A percentile compares a stretch with the other conserved stretches of the same genome.
These are phyloP conservation scores for Nemopilema nomurai DNA, from an alignment of 30 jellyfish, hydroid and myxozoan species.

Conservation along the genomic window DNA sequence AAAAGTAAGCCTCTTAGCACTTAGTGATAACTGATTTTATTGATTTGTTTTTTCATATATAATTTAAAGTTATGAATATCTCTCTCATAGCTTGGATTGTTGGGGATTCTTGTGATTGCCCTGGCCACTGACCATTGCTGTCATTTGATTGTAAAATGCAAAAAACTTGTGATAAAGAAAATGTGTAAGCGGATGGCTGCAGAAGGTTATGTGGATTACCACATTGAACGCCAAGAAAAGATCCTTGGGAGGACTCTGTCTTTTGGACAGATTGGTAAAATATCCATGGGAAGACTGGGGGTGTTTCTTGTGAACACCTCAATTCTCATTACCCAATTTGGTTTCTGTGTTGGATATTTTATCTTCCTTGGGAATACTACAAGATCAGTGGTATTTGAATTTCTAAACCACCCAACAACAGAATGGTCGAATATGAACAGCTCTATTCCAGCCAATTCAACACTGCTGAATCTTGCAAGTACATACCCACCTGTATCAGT, in stretches of 20 bases:
- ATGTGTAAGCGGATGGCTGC: slow-evolving; percentile 64
- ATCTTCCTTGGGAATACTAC: slow-evolving; percentile 90
- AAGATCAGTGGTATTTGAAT: slow-evolving; percentile 77
- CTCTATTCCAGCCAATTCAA: slow-evolving; percentile 24
- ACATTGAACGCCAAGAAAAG: slow-evolving; percentile 44
- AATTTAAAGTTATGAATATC: not conserved
- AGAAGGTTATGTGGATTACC: slow-evolving; percentile 45
- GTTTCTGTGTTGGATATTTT: slow-evolving; percentile 91
- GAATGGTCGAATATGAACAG: slow-evolving; percentile 22
- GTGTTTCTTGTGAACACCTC: slow-evolving; percentile 84
- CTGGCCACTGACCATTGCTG: slow-evolving; percentile 97
- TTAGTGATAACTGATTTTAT: no score
- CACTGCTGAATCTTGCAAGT: not conserved
- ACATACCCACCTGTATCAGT: not conserved
- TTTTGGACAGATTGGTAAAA: slow-evolving; percentile 86
- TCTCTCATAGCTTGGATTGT: slow-evolving; percentile 72
- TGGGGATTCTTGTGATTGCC: slow-evolving; percentile 84
- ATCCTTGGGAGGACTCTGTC: slow-evolving; percentile 81
- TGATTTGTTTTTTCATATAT: not conserved
- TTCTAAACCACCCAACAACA: slow-evolving; percentile 18
- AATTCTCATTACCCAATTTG: slow-evolving; percentile 86
- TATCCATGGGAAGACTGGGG: slow-evolving; percentile 89
- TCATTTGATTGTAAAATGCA: slow-evolving; percentile 86
- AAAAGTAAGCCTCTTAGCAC: no score
- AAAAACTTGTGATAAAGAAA: slow-evolving; percentile 58